A percentile compares a stretch with the other conserved stretches of the same genome.
These are phyloP conservation scores for Takifugu flavidus DNA, from an alignment of 2,113 vertebrate genomes.

Conservation along the genomic window DNA sequence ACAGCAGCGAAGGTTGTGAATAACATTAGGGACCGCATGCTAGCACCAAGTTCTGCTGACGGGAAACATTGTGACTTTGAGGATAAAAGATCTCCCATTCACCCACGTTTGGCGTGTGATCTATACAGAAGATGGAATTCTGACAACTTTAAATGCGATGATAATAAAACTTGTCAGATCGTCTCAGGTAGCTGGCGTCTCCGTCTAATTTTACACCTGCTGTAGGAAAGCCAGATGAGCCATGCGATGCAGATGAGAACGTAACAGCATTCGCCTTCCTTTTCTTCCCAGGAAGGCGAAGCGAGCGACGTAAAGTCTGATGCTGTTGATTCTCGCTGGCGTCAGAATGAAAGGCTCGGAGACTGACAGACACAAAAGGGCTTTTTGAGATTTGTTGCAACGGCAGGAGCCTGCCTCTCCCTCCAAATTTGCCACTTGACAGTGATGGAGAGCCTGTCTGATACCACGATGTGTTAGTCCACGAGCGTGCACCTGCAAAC, in stretches of 20 bases:
- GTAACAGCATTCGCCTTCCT: constrained; percentile 52
- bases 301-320: constrained; percentile 45
- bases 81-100: neutral
- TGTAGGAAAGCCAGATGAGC: neutral
- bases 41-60: constrained; percentile 11
- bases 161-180: neutral
- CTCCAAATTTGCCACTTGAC: constrained; percentile 67
- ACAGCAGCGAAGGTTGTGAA: constrained; percentile 42
- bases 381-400: constrained; percentile 66
- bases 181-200: neutral
- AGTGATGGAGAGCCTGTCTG: constrained; percentile 68
- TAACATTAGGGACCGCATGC: constrained; percentile 16
- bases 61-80: neutral
- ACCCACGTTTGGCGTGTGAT: neutral
- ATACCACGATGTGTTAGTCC: constrained; percentile 49
- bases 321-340: constrained; percentile 48
- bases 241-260: constrained; percentile 21
- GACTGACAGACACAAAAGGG: constrained; percentile 67
- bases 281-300: constrained; percentile 45
- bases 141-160: neutral
- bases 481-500: constrained; percentile 36
- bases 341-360: constrained; percentile 59
- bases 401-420: constrained; percentile 61
- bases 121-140: neutral
- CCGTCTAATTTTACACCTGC: neutral